Conservation (phyloP, 2,113 vertebrate genomes). For the Stomatorhinus ivindoensis region DNA sequence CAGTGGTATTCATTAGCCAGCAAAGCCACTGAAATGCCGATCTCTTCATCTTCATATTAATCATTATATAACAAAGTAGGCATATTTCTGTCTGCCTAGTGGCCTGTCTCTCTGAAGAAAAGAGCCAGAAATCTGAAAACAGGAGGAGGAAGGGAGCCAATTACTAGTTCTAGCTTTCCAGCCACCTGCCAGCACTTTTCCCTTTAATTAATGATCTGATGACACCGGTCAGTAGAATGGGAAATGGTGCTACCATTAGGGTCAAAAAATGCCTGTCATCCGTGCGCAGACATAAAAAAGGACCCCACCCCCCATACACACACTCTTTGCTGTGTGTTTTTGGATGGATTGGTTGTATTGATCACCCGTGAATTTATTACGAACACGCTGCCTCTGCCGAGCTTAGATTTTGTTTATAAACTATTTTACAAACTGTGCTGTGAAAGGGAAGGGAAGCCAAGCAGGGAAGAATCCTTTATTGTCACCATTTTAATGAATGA, state of each 20-base stretch:
- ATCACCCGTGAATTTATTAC: conserved; percentile 61
- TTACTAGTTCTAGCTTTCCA: conserved; percentile 82
- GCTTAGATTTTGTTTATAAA: conserved; percentile 80
- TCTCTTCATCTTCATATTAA: conserved; percentile 88
- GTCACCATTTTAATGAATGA: conserved; percentile 87
- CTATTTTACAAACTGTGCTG: conserved; percentile 83
- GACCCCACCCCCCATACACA: conserved; percentile 51
- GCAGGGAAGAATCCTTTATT: conserved; percentile 79
- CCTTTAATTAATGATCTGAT: conserved; percentile 95
- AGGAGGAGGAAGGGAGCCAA: conserved; percentile 87
- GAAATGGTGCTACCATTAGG: conserved; percentile 78
- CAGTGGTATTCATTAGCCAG: conserved; percentile 67
- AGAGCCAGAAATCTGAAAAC: conserved; percentile 71
- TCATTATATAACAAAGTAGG: conserved; percentile 92
- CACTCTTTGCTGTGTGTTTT: conserved; percentile 60
- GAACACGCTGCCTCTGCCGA: conserved; percentile 61
- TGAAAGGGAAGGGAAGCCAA: conserved; percentile 79
- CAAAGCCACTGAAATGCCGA: conserved; percentile 53
- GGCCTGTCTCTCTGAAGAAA: conserved; percentile 82
- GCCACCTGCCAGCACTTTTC: conserved; percentile 89
- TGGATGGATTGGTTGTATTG: conserved; percentile 58
- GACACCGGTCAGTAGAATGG: conserved; percentile 89
- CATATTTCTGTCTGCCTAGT: conserved; percentile 84
- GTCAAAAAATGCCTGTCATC: conserved; percentile 80
- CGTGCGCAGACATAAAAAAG: background rate